phyloP scores from a whole-genome alignment of 2,113 vertebrate genomes.

The Grammomys surdaster region DNA sequence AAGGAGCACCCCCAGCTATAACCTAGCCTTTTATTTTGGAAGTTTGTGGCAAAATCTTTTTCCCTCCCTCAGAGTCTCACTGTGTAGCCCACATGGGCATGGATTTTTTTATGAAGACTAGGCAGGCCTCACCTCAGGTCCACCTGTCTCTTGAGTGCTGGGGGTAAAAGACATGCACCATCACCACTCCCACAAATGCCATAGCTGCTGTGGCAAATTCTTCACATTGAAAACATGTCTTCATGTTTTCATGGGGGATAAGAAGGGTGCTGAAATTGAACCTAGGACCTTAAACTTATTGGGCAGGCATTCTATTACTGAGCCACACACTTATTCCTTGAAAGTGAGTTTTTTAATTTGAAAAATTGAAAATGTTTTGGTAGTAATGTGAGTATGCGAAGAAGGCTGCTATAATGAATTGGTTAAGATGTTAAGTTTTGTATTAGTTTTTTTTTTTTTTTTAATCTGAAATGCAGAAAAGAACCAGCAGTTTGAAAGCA shows the following conservation, averaged over 20 bases:
- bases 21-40: slow-evolving; percentile 46
- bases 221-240: background rate
- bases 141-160: background rate
- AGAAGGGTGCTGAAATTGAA: background rate
- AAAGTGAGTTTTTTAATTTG: slow-evolving; percentile 35
- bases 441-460: slow-evolving; percentile 33
- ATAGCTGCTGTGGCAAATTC: background rate
- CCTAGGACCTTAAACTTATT: background rate
- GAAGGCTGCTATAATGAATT: background rate
- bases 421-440: slow-evolving; percentile 14
- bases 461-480: slow-evolving; percentile 13
- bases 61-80: background rate
- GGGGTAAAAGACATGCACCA: background rate
- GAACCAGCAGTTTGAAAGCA: background rate
- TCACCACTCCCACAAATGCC: background rate
- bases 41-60: background rate
- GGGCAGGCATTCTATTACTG: background rate
- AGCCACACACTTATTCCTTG: background rate
- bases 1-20: background rate
- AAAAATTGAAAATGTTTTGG: slow-evolving; percentile 37
- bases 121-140: background rate
- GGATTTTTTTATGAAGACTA: background rate
- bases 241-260: no score
- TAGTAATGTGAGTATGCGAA: background rate
- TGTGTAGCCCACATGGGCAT: background rate